These are phyloP conservation scores for Calephelis perditalis DNA, from an alignment of 2,888 invertebrate species.

Conservation along the genomic window DNA sequence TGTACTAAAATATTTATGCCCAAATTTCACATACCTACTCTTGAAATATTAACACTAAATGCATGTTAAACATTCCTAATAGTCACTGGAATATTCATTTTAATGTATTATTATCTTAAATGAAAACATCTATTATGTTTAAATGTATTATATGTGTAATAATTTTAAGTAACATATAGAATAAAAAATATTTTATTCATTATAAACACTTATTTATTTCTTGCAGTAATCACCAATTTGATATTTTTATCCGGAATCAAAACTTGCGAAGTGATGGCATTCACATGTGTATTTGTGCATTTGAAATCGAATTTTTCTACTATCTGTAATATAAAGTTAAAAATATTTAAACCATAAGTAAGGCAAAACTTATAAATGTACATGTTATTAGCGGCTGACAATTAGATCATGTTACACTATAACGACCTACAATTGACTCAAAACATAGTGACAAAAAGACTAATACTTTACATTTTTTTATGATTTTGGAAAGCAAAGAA, in stretches of 20 bases:
- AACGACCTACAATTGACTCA: too few relatives aligned
- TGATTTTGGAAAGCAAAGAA: too few relatives aligned
- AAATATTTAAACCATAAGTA: too few relatives aligned
- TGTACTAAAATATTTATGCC: too few relatives aligned
- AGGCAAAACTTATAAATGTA: too few relatives aligned
- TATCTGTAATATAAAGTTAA: slow-evolving; percentile 61
- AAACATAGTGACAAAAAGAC: too few relatives aligned
- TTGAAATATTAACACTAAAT: too few relatives aligned
- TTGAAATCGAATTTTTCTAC: slow-evolving; percentile 72
- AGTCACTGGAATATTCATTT: not conserved
- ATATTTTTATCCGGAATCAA: slow-evolving; percentile 75
- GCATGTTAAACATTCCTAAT: not conserved
- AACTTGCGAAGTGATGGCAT: slow-evolving; percentile 74
- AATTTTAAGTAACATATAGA: not conserved
- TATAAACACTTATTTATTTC: slow-evolving; percentile 24
- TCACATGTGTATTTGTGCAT: slow-evolving; percentile 62
- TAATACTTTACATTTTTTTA: too few relatives aligned
- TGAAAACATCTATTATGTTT: not conserved
- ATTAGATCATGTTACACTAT: too few relatives aligned
- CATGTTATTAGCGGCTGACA: too few relatives aligned
- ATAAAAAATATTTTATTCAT: slow-evolving; percentile 1
- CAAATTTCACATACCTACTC: too few relatives aligned
- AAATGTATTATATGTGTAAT: not conserved
- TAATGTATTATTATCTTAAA: too few relatives aligned
- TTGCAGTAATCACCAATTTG: slow-evolving; percentile 45